Evolutionary conservation across 1,140 invertebrate genomes (phyloP).

Genomic region (Drosophila cardini): DNA sequence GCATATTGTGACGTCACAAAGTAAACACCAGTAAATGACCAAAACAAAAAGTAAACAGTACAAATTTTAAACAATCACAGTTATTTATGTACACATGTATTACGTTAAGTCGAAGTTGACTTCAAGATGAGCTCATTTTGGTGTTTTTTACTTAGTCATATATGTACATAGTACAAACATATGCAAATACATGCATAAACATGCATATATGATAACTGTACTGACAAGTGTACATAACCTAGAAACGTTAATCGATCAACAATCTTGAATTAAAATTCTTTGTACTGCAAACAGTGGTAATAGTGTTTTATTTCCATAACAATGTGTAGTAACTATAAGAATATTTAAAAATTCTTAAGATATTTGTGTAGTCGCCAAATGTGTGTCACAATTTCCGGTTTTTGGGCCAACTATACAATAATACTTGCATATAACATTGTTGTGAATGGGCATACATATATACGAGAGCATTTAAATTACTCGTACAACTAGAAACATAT

Average conservation of each 20-base stretch:
- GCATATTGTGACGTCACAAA: slow-evolving; percentile 13
- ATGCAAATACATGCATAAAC: not conserved
- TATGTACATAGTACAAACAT: slow-evolving; percentile 18
- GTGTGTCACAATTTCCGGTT: slow-evolving; percentile 69
- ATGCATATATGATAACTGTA: too few species aligned
- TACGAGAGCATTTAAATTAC: slow-evolving; percentile 21
- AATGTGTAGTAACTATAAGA: slow-evolving; percentile 7
- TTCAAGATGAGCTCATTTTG: slow-evolving; percentile 24
- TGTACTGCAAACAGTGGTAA: not conserved
- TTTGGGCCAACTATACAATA: slow-evolving; percentile 24
- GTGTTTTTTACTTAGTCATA: slow-evolving; percentile 53
- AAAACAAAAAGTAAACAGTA: not conserved
- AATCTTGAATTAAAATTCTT: slow-evolving; percentile 22
- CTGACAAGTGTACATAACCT: too few species aligned
- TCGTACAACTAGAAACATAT: slow-evolving; percentile 15
- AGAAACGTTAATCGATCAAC: not conserved
- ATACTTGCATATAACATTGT: slow-evolving; percentile 37
- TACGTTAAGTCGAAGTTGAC: slow-evolving; percentile 1
- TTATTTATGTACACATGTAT: not conserved
- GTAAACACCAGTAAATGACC: not conserved
- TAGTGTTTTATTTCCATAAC: slow-evolving; percentile 6
- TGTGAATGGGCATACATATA: slow-evolving; percentile 1
- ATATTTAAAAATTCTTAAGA: slow-evolving; percentile 23
- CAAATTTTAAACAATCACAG: slow-evolving; percentile 1
- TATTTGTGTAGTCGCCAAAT: slow-evolving; percentile 39